phyloP scores from a whole-genome alignment of 2,113 vertebrate genomes.

The Lepus americanus region DNA sequence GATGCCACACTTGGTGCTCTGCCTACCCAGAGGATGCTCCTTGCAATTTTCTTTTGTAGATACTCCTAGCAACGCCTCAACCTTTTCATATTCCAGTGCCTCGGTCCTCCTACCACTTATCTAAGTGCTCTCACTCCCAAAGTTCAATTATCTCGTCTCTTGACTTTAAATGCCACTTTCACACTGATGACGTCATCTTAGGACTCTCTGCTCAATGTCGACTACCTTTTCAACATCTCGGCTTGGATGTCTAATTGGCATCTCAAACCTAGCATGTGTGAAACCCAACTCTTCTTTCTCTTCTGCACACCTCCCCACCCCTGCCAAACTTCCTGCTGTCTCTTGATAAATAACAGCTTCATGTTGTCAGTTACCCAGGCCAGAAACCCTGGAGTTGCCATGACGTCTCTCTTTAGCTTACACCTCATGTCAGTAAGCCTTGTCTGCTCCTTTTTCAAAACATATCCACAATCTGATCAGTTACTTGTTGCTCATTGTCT shows the following conservation, averaged over 20 bases:
- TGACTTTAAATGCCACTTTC: slow-evolving; percentile 47
- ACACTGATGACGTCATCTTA: slow-evolving; percentile 28
- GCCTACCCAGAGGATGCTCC: not conserved
- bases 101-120: slow-evolving; percentile 29
- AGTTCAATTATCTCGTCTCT: slow-evolving; percentile 38
- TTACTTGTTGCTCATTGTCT: not conserved
- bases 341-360: not conserved
- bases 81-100: slow-evolving; percentile 35
- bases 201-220: slow-evolving; percentile 48
- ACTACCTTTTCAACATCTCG: not conserved
- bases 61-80: not conserved
- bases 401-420: not conserved
- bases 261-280: not conserved
- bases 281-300: not conserved
- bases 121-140: slow-evolving; percentile 17
- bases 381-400: not conserved
- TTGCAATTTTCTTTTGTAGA: slow-evolving; percentile 13
- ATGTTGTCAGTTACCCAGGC: not conserved
- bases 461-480: not conserved
- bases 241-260: not conserved
- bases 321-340: not conserved
- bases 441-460: slow-evolving; percentile 4
- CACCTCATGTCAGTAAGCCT: not conserved
- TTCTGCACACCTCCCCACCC: not conserved
- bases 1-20: not conserved